Evolutionary conservation across 2,113 vertebrate species (phyloP).

Genomic region (Arizona elegans): DNA sequence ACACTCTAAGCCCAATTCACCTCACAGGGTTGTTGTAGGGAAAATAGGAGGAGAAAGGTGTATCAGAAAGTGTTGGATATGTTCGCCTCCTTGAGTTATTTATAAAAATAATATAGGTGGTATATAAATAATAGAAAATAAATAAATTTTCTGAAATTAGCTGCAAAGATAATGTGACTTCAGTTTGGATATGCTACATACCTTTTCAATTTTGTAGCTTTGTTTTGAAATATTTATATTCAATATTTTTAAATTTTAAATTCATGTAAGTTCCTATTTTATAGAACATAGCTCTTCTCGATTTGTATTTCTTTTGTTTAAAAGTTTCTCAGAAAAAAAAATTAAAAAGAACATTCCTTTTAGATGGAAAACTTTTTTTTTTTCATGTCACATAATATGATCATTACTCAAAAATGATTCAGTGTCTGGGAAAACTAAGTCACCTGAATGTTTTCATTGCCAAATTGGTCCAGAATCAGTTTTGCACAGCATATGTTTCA

Average conservation of each 20-base stretch:
- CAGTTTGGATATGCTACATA: background rate
- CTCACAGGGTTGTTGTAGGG: too few species aligned
- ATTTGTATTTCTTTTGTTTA: background rate
- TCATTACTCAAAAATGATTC: background rate
- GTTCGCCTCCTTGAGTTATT: too few species aligned
- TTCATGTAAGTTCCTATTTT: background rate
- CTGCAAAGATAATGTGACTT: background rate
- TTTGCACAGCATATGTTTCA: background rate
- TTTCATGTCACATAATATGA: background rate
- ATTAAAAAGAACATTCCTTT: too few species aligned
- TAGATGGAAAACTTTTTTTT: background rate
- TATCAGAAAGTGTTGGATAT: too few species aligned
- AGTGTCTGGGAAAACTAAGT: background rate
- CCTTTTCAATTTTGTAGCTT: background rate
- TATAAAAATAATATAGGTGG: too few species aligned
- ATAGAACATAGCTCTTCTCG: background rate
- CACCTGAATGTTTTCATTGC: background rate
- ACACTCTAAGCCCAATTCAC: too few species aligned
- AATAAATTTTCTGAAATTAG: background rate
- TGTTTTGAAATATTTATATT: background rate
- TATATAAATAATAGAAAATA: too few species aligned
- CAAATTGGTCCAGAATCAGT: background rate
- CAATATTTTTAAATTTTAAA: background rate
- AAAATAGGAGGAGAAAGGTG: too few species aligned
- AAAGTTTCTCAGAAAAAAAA: background rate